Base-by-base conservation (phyloP, 2,797 vertebrate genomes). In the Dallia pectoralis region DNA sequence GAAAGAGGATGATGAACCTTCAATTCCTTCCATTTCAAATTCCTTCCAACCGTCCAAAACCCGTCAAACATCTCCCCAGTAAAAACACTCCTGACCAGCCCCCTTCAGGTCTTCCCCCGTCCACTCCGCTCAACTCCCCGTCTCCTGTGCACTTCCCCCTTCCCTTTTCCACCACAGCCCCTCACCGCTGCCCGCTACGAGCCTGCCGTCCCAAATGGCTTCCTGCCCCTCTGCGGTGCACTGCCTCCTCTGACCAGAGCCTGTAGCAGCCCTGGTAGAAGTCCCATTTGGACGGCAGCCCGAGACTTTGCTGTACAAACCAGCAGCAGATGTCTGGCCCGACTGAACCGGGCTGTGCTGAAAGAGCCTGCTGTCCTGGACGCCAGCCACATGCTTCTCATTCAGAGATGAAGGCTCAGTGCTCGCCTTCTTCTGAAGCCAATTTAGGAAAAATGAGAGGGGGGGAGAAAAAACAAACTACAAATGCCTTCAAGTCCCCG, bases 291-390 rank as follows among this genome's bases (percentile, higher is more conserved):
- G 51, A 9, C n/a, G 2, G n/a, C 51, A 53, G 8, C n/a, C 51
- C n/a, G 91, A 89, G 85, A 92, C 91, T 91, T 89, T 88, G 90
- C 91, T 86, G 88, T 91, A 90, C 92, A 94, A 93, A 94, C 92
- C 90, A 93, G 89, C 88, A 93, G 91, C 93, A 93, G 93, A 93
- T 94, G 93, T 93, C 88, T 88, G 89, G 87, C 77, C 77, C n/a
- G 51, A n/a, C 51, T 53, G 51, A 53, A 53, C n/a, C 88, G 89
- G 89, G 89, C 90, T 77, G 87, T 82, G 89, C 92, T 94, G 93
- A 94, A 94, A 94, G 93, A 91, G 91, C 92, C 92, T 89, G 93
- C 93, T 94, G 93, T 94, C 94, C 93, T 94, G 93, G 93, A 94
- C 86, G 83, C 82, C 87, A 89, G 92, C 93, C 93, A 94, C 92